These are phyloP conservation scores for Heterotis niloticus DNA, from an alignment of 2,113 vertebrate species.

Conservation along the genomic window DNA sequence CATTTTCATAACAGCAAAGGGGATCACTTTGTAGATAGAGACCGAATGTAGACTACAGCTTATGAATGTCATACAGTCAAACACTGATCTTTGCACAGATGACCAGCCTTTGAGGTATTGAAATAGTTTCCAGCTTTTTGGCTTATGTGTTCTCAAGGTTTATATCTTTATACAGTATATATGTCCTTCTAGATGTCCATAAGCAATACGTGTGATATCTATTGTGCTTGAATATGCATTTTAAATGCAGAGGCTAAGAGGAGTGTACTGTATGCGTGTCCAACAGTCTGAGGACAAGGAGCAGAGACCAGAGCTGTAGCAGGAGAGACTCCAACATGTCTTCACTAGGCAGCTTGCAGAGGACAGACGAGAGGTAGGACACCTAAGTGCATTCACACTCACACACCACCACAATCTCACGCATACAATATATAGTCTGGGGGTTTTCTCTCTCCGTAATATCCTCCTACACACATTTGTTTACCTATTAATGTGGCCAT, in stretches of 20 bases:
- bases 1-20: too few relatives aligned
- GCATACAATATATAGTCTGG: background rate
- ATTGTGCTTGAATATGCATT: background rate
- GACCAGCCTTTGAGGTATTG: too few relatives aligned
- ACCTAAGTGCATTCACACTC: background rate
- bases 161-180: background rate
- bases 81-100: too few relatives aligned
- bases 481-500: background rate
- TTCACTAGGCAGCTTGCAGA: conserved; percentile 27
- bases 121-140: too few relatives aligned
- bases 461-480: background rate
- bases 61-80: too few relatives aligned
- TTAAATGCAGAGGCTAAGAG: background rate
- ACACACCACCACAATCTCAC: background rate
- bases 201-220: background rate
- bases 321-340: conserved; percentile 21
- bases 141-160: too few relatives aligned
- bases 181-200: background rate
- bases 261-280: background rate
- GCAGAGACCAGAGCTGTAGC: conserved; percentile 21
- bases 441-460: background rate
- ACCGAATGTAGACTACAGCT: too few relatives aligned
- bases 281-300: conserved; percentile 23
- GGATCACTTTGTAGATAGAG: too few relatives aligned
- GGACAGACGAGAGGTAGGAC: conserved; percentile 28